Base-by-base conservation (phyloP, 2,888 invertebrate species). In the Gastrophysa polygoni region DNA sequence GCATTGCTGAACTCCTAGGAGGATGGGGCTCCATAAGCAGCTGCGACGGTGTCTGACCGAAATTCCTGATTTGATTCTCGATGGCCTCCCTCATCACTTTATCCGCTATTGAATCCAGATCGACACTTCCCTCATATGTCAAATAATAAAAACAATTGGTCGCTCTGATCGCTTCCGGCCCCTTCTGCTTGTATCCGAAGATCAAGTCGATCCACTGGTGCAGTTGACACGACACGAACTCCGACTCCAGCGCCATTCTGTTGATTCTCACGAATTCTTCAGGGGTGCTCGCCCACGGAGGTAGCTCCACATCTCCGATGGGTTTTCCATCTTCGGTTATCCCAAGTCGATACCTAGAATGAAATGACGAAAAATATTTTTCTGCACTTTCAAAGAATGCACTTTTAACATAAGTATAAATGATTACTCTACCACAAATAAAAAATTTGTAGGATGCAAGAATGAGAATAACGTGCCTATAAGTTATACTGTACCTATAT, bases 161-260 rank as follows among this genome's bases (percentile, higher is more conserved):
- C 1, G 98, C 96, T 57, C 98, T 87, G 34, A 98, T 90, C 1
- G 98, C 98, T 83, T 98, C 98, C 0, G 98, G 98, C 44, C 98
- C 99, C 86, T 95, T 89, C 80, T 99, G 99, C 81, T 99, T 99
- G 83, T 99, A 99, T 68, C 99, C 99, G 81, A 99, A 99, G 77
- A 99, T 96, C 69, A 99, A 87, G 82, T 99, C 99, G 74, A 99
- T 98, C 99, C 99, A 99, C 82, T 99, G 98, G 79, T 99, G 98
- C 70, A 99, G 87, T 83, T 99, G 99, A 80, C 99, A 99, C 64
- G 98, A 98, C 16, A 99, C 99, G 79, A 99, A 96, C 83, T 99
- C 99, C 0, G 98, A 98, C 82, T 99, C 99, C 57, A 99, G 85
- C 1, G 98, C 98, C 97, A 98, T 97, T 77, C 98, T 87, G 84